Evolutionary conservation across 2,113 vertebrate genomes (phyloP).

Genomic region (Dasyurus viverrinus): DNA sequence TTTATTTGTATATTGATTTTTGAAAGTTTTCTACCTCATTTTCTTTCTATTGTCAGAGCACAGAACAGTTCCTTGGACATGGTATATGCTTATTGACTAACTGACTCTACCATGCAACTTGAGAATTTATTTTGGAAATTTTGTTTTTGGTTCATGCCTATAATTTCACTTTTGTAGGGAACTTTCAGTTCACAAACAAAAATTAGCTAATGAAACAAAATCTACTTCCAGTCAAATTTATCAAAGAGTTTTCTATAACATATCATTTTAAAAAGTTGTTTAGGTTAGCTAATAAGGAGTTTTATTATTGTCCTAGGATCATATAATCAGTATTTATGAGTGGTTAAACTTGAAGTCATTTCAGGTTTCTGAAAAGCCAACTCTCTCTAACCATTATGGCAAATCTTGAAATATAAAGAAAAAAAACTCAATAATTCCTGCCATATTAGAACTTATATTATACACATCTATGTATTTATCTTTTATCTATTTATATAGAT

Average conservation of each 20-base stretch:
- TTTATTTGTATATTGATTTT: background rate
- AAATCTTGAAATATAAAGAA: background rate
- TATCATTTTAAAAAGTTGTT: background rate
- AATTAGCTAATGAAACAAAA: background rate
- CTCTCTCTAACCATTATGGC: no score
- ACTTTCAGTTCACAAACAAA: background rate
- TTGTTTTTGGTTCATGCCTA: background rate
- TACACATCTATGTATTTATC: no score
- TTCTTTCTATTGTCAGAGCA: background rate
- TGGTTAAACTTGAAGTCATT: no score
- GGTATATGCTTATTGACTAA: background rate
- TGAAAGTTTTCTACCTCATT: background rate
- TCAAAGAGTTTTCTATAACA: background rate
- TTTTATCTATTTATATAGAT: background rate
- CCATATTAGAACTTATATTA: no score
- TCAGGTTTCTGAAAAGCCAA: no score
- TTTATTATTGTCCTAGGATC: no score
- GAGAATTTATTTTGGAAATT: background rate
- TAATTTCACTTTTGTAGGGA: background rate
- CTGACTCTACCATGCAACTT: background rate
- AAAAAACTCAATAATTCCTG: background rate
- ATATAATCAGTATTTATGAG: no score
- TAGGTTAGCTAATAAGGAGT: background rate
- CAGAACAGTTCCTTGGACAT: background rate
- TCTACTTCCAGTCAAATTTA: background rate